phyloP scores from a whole-genome alignment of 2,888 invertebrate genomes.

The Drosophila colorata region DNA sequence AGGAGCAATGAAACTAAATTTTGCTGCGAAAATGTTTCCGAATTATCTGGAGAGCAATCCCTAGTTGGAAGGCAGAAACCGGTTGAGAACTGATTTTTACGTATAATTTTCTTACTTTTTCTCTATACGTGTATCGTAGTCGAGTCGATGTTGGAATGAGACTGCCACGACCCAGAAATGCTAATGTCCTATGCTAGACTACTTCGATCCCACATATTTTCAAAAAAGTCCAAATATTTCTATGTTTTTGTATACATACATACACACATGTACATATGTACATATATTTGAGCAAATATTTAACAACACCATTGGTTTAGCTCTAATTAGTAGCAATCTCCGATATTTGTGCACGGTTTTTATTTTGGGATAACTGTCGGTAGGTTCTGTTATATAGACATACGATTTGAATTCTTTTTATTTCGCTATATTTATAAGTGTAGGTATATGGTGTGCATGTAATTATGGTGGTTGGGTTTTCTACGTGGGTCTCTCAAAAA shows the following conservation, averaged over 20 bases:
- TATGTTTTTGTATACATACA: background rate
- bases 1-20: slow-evolving; percentile 13
- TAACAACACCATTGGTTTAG: slow-evolving; percentile 5
- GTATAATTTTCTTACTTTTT: slow-evolving; percentile 57
- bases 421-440: background rate
- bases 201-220: slow-evolving; percentile 39
- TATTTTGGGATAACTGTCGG: background rate
- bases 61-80: slow-evolving; percentile 19
- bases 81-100: slow-evolving; percentile 41
- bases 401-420: background rate
- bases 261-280: slow-evolving; percentile 8
- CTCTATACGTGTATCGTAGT: slow-evolving; percentile 60
- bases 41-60: slow-evolving; percentile 11
- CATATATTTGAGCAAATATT: background rate
- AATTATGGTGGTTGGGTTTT: slow-evolving; percentile 34
- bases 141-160: slow-evolving; percentile 59
- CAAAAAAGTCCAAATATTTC: background rate
- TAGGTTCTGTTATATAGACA: background rate
- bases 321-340: background rate
- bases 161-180: background rate
- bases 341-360: background rate
- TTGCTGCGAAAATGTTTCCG: slow-evolving; percentile 1
- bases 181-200: slow-evolving; percentile 26
- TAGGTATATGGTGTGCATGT: background rate
- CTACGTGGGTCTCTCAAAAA: slow-evolving; percentile 28